Evolutionary conservation across 2,113 vertebrate genomes (phyloP).

Genomic region (Mormyrus iriodes): DNA sequence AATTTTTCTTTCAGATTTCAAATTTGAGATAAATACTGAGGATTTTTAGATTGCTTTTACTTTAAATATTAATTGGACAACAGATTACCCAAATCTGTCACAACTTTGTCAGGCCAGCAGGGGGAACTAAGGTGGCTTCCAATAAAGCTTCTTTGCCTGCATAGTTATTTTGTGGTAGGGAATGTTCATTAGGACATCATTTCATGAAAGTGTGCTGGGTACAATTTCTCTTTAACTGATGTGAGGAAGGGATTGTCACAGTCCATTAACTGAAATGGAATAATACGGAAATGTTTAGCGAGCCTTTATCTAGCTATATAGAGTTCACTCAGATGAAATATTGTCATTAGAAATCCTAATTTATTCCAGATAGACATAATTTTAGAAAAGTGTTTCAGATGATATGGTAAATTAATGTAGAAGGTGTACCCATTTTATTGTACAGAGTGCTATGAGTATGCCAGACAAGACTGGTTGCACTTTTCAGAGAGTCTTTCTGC

Average conservation of each 20-base stretch:
- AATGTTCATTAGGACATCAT: background rate
- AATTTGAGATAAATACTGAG: background rate
- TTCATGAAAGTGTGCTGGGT: background rate
- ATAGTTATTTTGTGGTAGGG: background rate
- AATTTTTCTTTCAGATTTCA: background rate
- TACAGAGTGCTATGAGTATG: background rate
- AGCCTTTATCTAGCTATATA: background rate
- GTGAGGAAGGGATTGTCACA: background rate
- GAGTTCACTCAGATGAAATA: background rate
- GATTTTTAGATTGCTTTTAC: background rate
- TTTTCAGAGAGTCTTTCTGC: background rate
- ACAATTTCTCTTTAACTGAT: background rate
- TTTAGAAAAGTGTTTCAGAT: background rate
- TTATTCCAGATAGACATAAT: background rate
- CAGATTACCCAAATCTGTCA: background rate
- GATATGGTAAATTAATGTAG: background rate
- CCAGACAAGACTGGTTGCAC: background rate
- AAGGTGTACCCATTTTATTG: background rate
- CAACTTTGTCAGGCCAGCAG: background rate
- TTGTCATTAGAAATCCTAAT: background rate
- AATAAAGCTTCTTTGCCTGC: background rate
- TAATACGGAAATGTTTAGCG: background rate
- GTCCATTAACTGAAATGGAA: background rate
- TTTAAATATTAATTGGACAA: background rate
- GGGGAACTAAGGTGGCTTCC: background rate